Conservation (phyloP, 2,888 invertebrate species). For the Silvanus unidentatus region DNA sequence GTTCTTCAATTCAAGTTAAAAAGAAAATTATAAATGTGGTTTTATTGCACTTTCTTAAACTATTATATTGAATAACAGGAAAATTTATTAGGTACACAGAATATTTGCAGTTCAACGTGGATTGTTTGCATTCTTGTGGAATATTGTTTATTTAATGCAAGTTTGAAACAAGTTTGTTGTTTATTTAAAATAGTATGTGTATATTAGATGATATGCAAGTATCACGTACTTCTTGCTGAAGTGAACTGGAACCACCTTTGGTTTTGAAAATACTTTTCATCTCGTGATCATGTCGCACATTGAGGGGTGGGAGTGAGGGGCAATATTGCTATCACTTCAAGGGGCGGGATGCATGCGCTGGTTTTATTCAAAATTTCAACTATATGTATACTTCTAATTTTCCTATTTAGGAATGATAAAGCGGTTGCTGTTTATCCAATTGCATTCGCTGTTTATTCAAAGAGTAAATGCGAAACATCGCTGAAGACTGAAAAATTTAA, state of each 20-base stretch:
- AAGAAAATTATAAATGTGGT: neutral
- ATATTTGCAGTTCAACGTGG: too few species aligned
- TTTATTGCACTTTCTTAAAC: too few species aligned
- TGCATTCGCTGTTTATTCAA: too few species aligned
- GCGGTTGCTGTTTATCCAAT: too few species aligned
- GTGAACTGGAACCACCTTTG: slow-evolving; percentile 24
- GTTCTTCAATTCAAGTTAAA: slow-evolving; percentile 1
- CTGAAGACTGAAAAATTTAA: too few species aligned
- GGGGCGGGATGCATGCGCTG: slow-evolving; percentile 35
- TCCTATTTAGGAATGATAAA: too few species aligned
- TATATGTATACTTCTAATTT: too few species aligned
- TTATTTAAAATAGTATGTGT: slow-evolving; percentile 1
- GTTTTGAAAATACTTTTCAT: slow-evolving; percentile 22
- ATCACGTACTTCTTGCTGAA: slow-evolving; percentile 15
- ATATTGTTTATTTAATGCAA: neutral
- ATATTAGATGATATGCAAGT: slow-evolving; percentile 10
- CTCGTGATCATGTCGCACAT: neutral
- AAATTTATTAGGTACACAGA: too few species aligned
- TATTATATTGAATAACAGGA: too few species aligned
- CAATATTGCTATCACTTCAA: neutral
- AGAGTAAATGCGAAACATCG: too few species aligned
- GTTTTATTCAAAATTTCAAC: slow-evolving; percentile 30
- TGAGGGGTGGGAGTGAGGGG: slow-evolving; percentile 3
- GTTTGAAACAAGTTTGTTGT: too few species aligned
- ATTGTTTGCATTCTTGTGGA: too few species aligned